Evolutionary conservation across 2,888 invertebrate species (phyloP).

Genomic region (Stegana nigrithorax): DNA sequence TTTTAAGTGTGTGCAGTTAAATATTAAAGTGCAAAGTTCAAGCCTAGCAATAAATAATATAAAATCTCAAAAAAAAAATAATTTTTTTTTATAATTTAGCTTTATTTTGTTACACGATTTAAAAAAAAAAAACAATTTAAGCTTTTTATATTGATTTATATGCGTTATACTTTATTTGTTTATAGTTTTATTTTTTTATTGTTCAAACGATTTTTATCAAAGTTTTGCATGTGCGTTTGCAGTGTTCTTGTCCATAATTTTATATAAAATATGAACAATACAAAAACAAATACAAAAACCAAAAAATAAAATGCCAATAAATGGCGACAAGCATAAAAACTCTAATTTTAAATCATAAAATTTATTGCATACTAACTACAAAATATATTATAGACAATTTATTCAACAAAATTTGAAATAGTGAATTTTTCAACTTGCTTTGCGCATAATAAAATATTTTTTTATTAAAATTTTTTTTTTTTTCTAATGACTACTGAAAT

Average conservation of each 20-base stretch:
- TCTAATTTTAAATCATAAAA: neutral
- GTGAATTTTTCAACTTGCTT: too few species aligned
- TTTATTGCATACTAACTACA: neutral
- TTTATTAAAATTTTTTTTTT: too few species aligned
- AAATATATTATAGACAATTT: too few species aligned
- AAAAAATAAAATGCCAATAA: conserved; percentile 1
- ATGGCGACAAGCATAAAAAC: too few species aligned
- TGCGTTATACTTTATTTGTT: conserved; percentile 10
- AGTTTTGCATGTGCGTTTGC: conserved; percentile 46
- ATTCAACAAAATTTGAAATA: too few species aligned
- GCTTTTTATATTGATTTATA: neutral
- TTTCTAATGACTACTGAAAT: too few species aligned
- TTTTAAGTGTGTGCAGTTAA: conserved; percentile 5
- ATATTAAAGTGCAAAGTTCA: conserved; percentile 18
- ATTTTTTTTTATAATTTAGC: neutral
- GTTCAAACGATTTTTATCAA: conserved; percentile 8
- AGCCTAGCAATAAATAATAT: neutral
- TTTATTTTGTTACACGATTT: too few species aligned
- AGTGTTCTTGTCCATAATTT: conserved; percentile 38
- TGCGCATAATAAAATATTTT: too few species aligned
- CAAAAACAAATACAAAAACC: neutral
- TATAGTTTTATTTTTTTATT: conserved; percentile 15
- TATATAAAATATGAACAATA: conserved; percentile 11
- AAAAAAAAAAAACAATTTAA: too few species aligned
- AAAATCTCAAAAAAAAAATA: neutral